Percentiles rank a stretch among this genome's conserved stretches.
Conservation (phyloP, 2,888 invertebrate species). For the Epinotia ramella region DNA sequence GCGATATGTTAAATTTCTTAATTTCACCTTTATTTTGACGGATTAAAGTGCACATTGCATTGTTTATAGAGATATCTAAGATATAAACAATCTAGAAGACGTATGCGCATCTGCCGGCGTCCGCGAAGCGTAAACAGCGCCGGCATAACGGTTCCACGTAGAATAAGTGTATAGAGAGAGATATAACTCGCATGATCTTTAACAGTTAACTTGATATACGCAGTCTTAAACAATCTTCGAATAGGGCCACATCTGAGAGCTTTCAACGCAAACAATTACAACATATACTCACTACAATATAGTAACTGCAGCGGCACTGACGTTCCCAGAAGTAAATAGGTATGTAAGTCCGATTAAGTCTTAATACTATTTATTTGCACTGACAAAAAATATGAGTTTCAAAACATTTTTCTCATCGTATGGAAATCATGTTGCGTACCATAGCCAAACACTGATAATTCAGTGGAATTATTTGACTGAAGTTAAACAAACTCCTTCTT, state of each 20-base stretch:
- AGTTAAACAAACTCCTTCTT: too few species aligned
- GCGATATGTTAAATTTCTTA: background rate
- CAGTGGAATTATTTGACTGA: too few species aligned
- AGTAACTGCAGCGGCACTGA: background rate
- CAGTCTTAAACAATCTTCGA: slow-evolving; percentile 23
- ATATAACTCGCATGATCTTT: slow-evolving; percentile 51
- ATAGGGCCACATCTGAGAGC: slow-evolving; percentile 22
- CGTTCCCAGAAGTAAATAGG: background rate
- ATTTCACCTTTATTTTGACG: slow-evolving; percentile 11
- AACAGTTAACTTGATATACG: slow-evolving; percentile 49
- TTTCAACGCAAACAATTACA: slow-evolving; percentile 26
- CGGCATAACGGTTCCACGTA: slow-evolving; percentile 55
- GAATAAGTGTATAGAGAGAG: slow-evolving; percentile 50
- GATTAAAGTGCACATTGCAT: slow-evolving; percentile 15
- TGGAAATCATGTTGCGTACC: background rate
- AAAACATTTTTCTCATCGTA: background rate
- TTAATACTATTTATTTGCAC: background rate
- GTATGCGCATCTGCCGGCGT: slow-evolving; percentile 45
- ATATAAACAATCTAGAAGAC: slow-evolving; percentile 47
- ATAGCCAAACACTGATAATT: background rate
- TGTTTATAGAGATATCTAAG: slow-evolving; percentile 20
- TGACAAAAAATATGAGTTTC: background rate
- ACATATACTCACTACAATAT: slow-evolving; percentile 5
- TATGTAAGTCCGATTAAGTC: slow-evolving; percentile 1
- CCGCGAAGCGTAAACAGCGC: slow-evolving; percentile 57